Percentiles rank a stretch among this genome's conserved stretches.
Conservation (phyloP, 2,113 vertebrate genomes). For the Trochalopteron elliotii region DNA sequence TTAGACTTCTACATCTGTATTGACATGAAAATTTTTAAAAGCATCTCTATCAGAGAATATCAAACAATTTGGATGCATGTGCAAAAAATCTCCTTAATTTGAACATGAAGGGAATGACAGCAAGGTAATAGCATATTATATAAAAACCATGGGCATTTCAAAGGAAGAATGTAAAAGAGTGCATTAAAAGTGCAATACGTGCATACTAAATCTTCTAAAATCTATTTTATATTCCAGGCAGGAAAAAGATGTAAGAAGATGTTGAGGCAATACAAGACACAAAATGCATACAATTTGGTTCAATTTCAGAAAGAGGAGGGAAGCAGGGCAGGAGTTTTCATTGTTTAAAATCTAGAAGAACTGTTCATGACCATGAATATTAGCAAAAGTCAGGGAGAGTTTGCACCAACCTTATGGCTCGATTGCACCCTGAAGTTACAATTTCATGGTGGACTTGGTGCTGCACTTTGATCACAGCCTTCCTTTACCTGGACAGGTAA, state of each 20-base stretch:
- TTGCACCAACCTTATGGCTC: neutral
- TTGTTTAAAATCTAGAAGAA: neutral
- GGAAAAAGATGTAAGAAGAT: neutral
- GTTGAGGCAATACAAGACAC: neutral
- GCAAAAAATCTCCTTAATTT: constrained; percentile 11
- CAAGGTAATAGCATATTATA: neutral
- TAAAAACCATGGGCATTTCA: neutral
- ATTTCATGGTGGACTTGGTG: too few relatives aligned
- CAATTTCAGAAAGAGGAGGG: neutral
- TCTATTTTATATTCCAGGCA: neutral
- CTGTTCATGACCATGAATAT: neutral
- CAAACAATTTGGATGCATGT: neutral
- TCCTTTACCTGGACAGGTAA: neutral
- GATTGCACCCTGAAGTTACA: neutral
- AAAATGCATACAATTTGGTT: neutral
- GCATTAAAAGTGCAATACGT: neutral
- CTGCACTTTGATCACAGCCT: neutral
- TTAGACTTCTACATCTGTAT: neutral
- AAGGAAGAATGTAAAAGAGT: neutral
- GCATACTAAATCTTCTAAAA: neutral
- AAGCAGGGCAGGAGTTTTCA: neutral
- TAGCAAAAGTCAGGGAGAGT: neutral
- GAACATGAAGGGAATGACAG: neutral
- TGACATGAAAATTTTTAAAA: neutral
- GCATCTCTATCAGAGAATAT: neutral